phyloP scores from a whole-genome alignment of 2,797 vertebrate genomes.

The Argentina silus region DNA sequence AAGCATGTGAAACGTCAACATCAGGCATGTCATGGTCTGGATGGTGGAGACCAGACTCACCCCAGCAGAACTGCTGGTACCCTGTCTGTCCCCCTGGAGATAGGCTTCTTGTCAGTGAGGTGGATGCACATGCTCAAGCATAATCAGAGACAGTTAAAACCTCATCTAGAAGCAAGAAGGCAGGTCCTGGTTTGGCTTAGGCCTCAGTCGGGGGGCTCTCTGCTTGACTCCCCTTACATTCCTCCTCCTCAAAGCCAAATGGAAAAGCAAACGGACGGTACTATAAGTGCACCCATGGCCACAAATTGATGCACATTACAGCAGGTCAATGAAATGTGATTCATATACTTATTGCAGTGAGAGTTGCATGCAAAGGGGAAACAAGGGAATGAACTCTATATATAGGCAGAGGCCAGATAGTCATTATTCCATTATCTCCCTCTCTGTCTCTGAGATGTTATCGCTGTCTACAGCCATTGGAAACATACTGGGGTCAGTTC shows the following conservation, averaged over 20 bases:
- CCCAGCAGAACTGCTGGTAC: background rate
- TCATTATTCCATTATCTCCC: background rate
- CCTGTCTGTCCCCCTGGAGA: background rate
- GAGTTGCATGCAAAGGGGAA: background rate
- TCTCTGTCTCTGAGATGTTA: background rate
- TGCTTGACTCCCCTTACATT: background rate
- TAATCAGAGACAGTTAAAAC: background rate
- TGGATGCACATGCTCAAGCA: background rate
- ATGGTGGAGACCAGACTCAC: background rate
- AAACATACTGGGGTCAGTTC: background rate
- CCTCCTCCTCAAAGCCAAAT: background rate
- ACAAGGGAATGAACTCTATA: background rate
- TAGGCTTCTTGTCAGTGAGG: background rate
- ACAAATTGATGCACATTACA: background rate
- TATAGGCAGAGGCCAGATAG: background rate
- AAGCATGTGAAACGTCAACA: background rate
- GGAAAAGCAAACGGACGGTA: background rate
- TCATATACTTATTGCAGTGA: background rate
- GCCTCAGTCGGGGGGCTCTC: background rate
- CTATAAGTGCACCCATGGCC: background rate
- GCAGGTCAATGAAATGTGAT: background rate
- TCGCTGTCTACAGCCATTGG: background rate
- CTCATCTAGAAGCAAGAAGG: background rate
- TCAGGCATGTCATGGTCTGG: background rate
- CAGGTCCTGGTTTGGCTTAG: background rate